Base-by-base conservation (phyloP, 2,888 invertebrate genomes). In the Electrophaes corylata region DNA sequence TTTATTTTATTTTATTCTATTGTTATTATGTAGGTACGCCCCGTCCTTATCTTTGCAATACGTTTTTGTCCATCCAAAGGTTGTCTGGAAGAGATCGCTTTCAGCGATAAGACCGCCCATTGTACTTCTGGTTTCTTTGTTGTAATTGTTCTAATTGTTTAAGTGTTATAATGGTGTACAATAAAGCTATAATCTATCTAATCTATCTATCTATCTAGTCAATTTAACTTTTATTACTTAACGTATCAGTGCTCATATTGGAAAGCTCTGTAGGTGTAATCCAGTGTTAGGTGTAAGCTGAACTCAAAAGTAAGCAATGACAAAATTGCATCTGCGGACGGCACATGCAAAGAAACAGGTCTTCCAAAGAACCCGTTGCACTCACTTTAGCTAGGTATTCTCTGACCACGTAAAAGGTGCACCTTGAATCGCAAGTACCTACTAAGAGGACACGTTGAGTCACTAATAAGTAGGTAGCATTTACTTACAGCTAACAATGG, bases 391-490 rank as follows among this genome's bases (percentile, higher is more conserved):
- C 44, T 51, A n/a, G n/a, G n/a, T n/a, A 57, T 56, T 52, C 43
- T 57, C 37, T 54, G 54, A 48, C 60, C 60, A 58, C 57, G 53
- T 51, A 52, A 62, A 54, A 60, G 29, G 45, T 53, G 62, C 62
- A 62, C 64, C 62, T 64, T 62, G 64, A 54, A 43, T 58, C 31
- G 49, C 51, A 44, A 10, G 14, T 12, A 58, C 40, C 8, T 3
- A n/a, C n/a, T n/a, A 37, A 33, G 54, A 62, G 57, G 62, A 66
- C 58, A 58, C 48, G 62, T 58, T 66, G 66, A 66, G 57, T 60
- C 64, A 66, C 55, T 37, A 20, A 29, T 37, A 37, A 37, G 6
- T 37, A 37, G 8, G 37, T 37, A 37, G 37, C 37, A 45, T 41
- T 53, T 57, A 57, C 39, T 31, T 23, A 41, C 48, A 41, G 43